Evolutionary conservation across 1,140 invertebrate genomes (phyloP).

Genomic region (Bilobella aurantiaca): DNA sequence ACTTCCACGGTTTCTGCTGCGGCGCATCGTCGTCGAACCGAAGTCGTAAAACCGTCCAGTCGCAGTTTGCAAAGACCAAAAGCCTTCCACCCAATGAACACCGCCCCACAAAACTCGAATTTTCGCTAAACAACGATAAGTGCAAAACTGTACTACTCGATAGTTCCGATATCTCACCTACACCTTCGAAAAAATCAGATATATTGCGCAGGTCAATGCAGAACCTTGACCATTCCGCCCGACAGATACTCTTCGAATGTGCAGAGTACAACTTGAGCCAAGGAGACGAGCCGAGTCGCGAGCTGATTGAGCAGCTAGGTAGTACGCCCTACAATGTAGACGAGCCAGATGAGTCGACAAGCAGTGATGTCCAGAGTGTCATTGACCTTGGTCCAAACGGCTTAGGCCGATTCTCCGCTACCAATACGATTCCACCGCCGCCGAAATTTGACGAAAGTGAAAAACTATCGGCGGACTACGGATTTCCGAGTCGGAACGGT

Average conservation of each 20-base stretch:
- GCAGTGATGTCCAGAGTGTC: slow-evolving; percentile 39
- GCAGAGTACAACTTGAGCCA: slow-evolving; percentile 39
- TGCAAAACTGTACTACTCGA: slow-evolving; percentile 27
- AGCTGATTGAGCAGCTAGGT: slow-evolving; percentile 24
- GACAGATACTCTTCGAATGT: slow-evolving; percentile 37
- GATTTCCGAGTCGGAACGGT: neutral
- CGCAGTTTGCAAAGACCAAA: neutral
- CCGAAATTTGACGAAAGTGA: neutral
- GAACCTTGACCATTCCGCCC: slow-evolving; percentile 20
- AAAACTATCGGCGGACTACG: neutral
- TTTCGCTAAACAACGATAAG: slow-evolving; percentile 35
- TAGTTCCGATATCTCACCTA: too few species aligned
- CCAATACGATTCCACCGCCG: slow-evolving; percentile 9
- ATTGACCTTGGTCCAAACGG: slow-evolving; percentile 16
- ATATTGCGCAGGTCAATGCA: slow-evolving; percentile 19
- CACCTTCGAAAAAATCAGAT: too few species aligned
- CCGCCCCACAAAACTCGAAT: slow-evolving; percentile 28
- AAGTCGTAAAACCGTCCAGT: neutral
- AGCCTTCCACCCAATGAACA: slow-evolving; percentile 15
- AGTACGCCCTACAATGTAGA: neutral
- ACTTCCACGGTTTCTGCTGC: slow-evolving; percentile 53
- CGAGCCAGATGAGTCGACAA: slow-evolving; percentile 31
- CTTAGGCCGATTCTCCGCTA: neutral
- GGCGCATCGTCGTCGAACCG: neutral
- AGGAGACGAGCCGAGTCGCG: slow-evolving; percentile 33